Evolutionary conservation across 2,888 invertebrate species (phyloP), one percentile per base, ranked within the genome.

Genomic region (Tenthredo livida): DNA sequence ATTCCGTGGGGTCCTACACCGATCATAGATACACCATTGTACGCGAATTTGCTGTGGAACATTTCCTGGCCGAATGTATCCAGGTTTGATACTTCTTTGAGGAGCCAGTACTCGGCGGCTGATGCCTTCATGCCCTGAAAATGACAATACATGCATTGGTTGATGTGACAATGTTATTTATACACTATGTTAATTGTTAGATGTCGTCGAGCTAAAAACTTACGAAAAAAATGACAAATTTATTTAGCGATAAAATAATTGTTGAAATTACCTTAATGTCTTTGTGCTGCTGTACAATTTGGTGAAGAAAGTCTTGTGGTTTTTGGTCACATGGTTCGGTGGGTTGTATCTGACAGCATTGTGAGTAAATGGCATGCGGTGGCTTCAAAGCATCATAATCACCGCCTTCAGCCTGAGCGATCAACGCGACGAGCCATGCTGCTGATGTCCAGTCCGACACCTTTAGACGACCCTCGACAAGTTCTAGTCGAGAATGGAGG

Each of bases 1-100:
- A 98, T 96, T 85, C 98, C 98, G 89, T 97, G 96, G 0, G 98
- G 97, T 1, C 98, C 97, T 12, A 98, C 97, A 0, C 97, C 97
- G 86, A 98, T 95, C 90, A 94, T 90, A 10, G 92, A 91, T 87
- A 95, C 95, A 83, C 93, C 94, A 87, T 94, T 94, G 15, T 94
- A 94, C 84, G 95, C 94, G 84, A 95, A 94, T 92, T 96, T 95
- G 91, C 96, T 97, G 92, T 96, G 96, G 93, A 98, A 98, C 87
- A 97, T 94, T 92, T 98, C 97, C 92, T 97, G 97, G 0, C 98
- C 98, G 93, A 97, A 98, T 50, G 96, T 96, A 88, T 97, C 96
- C 88, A 97, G 93, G 87, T 96, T 96, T 7, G 97, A 96, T 84
- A 97, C 96, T 92, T 97, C 97, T 91, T 97, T 97, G 77, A 98